A percentile compares a stretch with the other conserved stretches of the same genome.
These are phyloP conservation scores for Cavia aperea DNA, from an alignment of 2,113 vertebrate species.

Conservation along the genomic window DNA sequence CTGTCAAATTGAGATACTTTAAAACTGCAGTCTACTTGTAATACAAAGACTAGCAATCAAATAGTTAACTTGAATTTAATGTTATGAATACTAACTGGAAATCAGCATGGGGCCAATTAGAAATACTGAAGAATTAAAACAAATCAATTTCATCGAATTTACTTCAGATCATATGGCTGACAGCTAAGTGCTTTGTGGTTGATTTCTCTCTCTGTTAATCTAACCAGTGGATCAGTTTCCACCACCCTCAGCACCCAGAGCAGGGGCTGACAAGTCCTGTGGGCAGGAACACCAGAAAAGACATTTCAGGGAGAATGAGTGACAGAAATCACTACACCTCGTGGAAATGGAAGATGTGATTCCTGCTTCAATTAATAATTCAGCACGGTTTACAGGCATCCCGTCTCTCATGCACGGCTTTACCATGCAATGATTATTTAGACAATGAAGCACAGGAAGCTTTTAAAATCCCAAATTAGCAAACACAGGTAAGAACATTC, in stretches of 20 bases:
- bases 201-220: background rate
- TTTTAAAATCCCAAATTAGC: background rate
- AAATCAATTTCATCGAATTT: constrained; percentile 61
- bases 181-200: constrained; percentile 52
- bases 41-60: constrained; percentile 26
- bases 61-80: constrained; percentile 54
- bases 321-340: background rate
- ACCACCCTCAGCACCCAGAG: background rate
- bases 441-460: background rate
- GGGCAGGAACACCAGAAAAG: background rate
- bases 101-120: constrained; percentile 55
- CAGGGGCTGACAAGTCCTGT: background rate
- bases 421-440: background rate
- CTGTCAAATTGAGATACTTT: background rate
- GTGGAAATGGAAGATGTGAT: constrained; percentile 8
- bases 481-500: background rate
- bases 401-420: background rate
- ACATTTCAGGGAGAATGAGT: background rate
- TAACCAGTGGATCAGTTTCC: constrained; percentile 29
- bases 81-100: constrained; percentile 43
- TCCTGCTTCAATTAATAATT: constrained; percentile 32
- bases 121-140: constrained; percentile 58
- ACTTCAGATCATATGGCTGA: constrained; percentile 47
- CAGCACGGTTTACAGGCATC: background rate
- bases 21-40: background rate